Evolutionary conservation across 2,888 invertebrate genomes (phyloP).

Genomic region (Parapristionchus giblindavisi): DNA sequence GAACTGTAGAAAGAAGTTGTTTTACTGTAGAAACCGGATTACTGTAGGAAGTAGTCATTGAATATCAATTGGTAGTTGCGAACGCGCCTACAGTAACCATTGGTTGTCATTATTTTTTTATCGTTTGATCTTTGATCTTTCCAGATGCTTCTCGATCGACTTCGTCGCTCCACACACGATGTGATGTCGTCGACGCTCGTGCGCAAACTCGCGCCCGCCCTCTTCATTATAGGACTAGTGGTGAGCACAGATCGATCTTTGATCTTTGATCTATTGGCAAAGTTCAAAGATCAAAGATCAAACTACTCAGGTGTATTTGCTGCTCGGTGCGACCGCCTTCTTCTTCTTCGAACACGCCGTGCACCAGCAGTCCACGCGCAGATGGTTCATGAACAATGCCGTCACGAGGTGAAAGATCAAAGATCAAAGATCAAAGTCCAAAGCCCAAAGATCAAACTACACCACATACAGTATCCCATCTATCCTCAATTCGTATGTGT

Average conservation of each 20-base stretch:
- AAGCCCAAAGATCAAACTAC: no score
- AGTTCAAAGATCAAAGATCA: slow-evolving; percentile 23
- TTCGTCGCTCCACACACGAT: slow-evolving; percentile 23
- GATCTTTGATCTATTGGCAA: not conserved
- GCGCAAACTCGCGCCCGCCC: slow-evolving; percentile 36
- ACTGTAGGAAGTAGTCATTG: no score
- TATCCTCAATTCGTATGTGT: not conserved
- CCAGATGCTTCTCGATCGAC: slow-evolving; percentile 29
- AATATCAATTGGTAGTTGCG: no score
- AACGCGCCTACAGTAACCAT: no score
- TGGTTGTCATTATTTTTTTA: no score
- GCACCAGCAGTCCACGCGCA: slow-evolving; percentile 52
- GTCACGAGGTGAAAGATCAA: slow-evolving; percentile 51
- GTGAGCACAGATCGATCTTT: not conserved
- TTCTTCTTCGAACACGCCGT: slow-evolving; percentile 55
- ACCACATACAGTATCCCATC: no score
- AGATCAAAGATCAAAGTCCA: not conserved
- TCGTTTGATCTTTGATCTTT: slow-evolving; percentile 4
- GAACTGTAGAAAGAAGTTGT: no score
- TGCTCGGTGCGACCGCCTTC: slow-evolving; percentile 61
- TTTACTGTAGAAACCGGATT: no score
- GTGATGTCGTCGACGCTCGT: slow-evolving; percentile 35
- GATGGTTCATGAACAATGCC: slow-evolving; percentile 55
- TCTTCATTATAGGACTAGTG: slow-evolving; percentile 40
- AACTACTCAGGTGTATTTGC: slow-evolving; percentile 46